phyloP scores from a whole-genome alignment of 2,888 invertebrate species.

The Xestia ashworthii region DNA sequence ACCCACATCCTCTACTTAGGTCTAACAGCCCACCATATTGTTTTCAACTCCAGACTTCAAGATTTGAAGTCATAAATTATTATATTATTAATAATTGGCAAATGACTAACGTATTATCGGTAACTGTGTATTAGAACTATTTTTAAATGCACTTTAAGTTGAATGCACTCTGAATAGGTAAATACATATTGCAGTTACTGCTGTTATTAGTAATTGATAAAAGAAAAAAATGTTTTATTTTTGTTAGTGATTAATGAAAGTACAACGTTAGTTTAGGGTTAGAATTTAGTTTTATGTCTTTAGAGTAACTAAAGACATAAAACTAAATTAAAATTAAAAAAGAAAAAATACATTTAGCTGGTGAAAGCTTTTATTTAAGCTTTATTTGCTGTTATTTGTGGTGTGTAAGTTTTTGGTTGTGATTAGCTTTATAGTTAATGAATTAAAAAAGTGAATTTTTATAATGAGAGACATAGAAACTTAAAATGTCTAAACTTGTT shows the following conservation, averaged over 20 bases:
- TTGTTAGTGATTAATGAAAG: constrained; percentile 5
- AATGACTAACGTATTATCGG: constrained; percentile 38
- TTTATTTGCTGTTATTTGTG: neutral
- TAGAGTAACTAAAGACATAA: too few relatives aligned
- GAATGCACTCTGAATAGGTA: constrained; percentile 47
- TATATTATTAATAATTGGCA: constrained; percentile 24
- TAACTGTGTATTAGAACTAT: constrained; percentile 53
- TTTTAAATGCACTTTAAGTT: constrained; percentile 46
- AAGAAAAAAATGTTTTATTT: constrained; percentile 29
- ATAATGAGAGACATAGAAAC: neutral
- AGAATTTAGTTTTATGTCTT: neutral
- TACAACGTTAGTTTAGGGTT: neutral
- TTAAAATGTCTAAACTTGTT: neutral
- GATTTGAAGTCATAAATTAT: constrained; percentile 3
- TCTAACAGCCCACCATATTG: neutral
- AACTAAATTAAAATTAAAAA: too few relatives aligned
- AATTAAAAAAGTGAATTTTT: neutral
- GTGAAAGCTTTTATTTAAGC: neutral
- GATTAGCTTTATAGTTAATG: neutral
- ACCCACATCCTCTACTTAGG: neutral
- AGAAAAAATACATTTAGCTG: too few relatives aligned
- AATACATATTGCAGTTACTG: constrained; percentile 20
- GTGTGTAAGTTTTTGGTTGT: neutral
- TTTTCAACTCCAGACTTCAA: neutral
- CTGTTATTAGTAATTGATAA: constrained; percentile 40